Percentiles rank a stretch among this genome's conserved stretches.
phyloP scores from a whole-genome alignment of 2,888 invertebrate genomes.

The Lasius fuliginosus region DNA sequence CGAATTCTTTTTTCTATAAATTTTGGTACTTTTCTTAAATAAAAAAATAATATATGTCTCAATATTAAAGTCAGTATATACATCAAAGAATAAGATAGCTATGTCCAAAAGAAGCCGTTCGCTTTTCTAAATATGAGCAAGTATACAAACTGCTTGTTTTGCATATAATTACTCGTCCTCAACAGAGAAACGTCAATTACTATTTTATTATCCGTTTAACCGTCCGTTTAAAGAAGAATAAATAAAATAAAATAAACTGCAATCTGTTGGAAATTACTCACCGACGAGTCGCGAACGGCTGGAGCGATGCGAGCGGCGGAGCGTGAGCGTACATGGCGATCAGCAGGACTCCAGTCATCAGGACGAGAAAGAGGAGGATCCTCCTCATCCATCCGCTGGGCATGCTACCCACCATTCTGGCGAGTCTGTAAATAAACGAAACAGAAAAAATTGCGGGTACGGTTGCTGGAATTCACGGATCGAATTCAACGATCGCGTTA shows the following conservation, averaged over 20 bases:
- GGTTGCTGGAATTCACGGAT: not conserved
- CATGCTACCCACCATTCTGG: conserved; percentile 86
- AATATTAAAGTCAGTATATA: not conserved
- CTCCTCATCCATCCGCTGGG: conserved; percentile 88
- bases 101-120: too few species aligned
- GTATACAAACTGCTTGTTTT: not conserved
- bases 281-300: conserved; percentile 84
- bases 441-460: not conserved
- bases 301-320: conserved; percentile 84
- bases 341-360: conserved; percentile 87
- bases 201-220: not conserved
- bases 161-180: not conserved
- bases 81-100: not conserved
- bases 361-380: conserved; percentile 87
- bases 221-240: not conserved
- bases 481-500: not conserved
- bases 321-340: conserved; percentile 87
- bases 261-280: conserved; percentile 69
- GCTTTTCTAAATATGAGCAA: not conserved
- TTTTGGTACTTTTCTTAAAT: not conserved
- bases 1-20: not conserved
- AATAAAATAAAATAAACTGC: not conserved
- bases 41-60: not conserved
- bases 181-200: not conserved
- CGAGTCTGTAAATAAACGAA: conserved; percentile 75